phyloP scores from a whole-genome alignment of 2,888 invertebrate genomes.

The Anticlea derivata region DNA sequence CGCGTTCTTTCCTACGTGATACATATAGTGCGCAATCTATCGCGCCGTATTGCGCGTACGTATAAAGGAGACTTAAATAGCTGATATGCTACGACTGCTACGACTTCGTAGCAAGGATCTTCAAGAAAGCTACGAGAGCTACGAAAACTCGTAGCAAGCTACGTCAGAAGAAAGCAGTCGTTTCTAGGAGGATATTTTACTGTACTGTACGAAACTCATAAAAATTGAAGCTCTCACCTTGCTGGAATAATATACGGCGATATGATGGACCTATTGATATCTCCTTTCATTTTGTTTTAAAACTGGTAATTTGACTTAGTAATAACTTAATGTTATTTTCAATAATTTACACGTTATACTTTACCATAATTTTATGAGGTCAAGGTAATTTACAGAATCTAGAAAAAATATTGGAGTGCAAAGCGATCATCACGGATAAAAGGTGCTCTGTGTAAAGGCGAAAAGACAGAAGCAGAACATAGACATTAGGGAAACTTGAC shows the following conservation, averaged over 20 bases:
- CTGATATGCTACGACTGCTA: not conserved
- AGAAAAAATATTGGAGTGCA: not conserved
- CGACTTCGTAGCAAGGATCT: not conserved
- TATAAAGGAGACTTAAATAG: too few relatives aligned
- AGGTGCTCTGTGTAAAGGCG: too few relatives aligned
- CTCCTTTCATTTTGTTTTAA: conserved; percentile 51
- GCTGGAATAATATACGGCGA: conserved; percentile 62
- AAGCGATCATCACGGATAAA: not conserved
- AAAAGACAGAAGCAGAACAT: not conserved
- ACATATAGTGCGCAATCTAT: too few relatives aligned
- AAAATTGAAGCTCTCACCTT: conserved; percentile 44
- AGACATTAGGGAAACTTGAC: not conserved
- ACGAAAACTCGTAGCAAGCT: not conserved
- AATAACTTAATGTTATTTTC: conserved; percentile 19
- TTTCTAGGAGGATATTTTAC: too few relatives aligned
- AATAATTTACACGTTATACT: conserved; percentile 27
- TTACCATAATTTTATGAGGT: conserved; percentile 41
- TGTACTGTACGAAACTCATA: too few relatives aligned
- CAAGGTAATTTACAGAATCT: conserved; percentile 10
- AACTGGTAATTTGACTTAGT: conserved; percentile 52
- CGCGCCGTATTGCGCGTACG: too few relatives aligned
- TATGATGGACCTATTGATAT: conserved; percentile 55
- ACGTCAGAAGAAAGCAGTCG: not conserved
- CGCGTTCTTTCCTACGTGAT: too few relatives aligned
- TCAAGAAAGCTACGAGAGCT: not conserved